Base-by-base conservation (phyloP, 1,140 invertebrate genomes). In the Idris sp. region DNA sequence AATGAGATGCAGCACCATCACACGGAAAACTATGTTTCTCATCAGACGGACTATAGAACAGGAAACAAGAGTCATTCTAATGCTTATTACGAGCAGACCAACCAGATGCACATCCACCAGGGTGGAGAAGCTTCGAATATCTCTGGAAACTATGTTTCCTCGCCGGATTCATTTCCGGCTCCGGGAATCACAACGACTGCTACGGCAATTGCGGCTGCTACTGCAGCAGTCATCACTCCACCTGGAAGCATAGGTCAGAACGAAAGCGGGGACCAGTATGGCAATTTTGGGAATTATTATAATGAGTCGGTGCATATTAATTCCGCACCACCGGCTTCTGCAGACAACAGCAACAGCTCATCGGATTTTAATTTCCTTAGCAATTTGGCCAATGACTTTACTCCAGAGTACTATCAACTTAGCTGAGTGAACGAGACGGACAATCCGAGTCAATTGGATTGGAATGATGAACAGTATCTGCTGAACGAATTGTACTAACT, bases 351-450 rank as follows among this genome's bases (percentile, higher is more conserved):
- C 73, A 96, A 96, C 80, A 95, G 93, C 79, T 96, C 94, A 0
- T 95, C 95, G 5, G 95, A 97, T 81, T 96, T 97, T 83, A 96
- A 96, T 84, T 97, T 97, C 79, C 89, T 97, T 30, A 95, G 94
- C 79, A 96, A 95, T 81, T 88, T 97, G 76, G 94, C 95, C 46
- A 96, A 95, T 84, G 95, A 96, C 79, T 96, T 96, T 82, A 94
- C 93, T 0, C 95, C 95, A 0, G 95, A 97, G 83, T 97, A 97
- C 83, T 96, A 96, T 87, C 93, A 94, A 85, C 92, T 95, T 53
- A 88, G 86, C 81, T 88, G 86, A 88, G 86, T 83, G 48, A 73
- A 84, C 72, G 85, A 86, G 74, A 78, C 68, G 36, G 81, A 83
- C 44, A 80, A 79, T 69, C 58, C 74, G 25, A 79, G 73, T 48